Evolutionary conservation across 2,797 vertebrate species (phyloP).

Genomic region (Euphonia xanthogaster): DNA sequence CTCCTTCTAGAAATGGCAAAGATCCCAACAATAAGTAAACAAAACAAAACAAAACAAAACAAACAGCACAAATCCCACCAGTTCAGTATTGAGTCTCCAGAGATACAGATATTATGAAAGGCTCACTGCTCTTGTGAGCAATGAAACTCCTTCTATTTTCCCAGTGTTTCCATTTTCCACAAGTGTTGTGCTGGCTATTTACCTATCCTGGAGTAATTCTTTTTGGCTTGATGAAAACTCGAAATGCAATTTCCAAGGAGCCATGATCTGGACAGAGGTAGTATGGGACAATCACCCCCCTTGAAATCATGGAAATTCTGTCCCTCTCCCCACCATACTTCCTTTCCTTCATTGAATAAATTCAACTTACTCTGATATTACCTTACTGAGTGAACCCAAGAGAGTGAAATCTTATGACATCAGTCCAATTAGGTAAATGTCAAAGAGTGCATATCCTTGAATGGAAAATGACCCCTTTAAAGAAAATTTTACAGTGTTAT

Average conservation of each 20-base stretch:
- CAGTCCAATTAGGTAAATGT: not conserved
- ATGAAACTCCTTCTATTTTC: not conserved
- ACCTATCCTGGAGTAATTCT: not conserved
- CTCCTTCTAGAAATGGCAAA: accelerated
- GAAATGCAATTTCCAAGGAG: not conserved
- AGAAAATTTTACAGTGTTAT: accelerated
- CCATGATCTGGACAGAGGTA: not conserved
- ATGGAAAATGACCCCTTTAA: not conserved
- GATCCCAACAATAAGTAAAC: not conserved
- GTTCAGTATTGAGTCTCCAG: not conserved
- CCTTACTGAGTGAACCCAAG: not conserved
- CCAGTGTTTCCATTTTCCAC: not conserved
- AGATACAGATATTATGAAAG: not conserved
- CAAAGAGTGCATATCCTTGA: not conserved
- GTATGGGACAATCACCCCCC: not conserved
- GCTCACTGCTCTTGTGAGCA: not conserved
- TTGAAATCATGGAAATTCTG: not conserved
- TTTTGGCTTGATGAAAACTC: not conserved
- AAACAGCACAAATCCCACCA: not conserved
- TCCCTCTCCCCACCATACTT: accelerated
- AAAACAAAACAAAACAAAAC: not conserved
- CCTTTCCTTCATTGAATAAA: not conserved
- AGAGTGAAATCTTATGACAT: not conserved
- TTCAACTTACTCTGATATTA: not conserved
- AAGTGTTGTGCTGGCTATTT: not conserved